Evolutionary conservation across 2,113 vertebrate species (phyloP).

Genomic region (human): GRCh38 chr11:33583501-33584000

Average conservation of each 20-base stretch:
- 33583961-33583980: neutral
- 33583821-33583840: neutral
- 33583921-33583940: neutral
- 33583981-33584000: neutral
- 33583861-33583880: neutral
- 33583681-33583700: neutral
- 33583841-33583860: neutral
- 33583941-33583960: neutral
- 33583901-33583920: neutral
- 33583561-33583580: neutral
- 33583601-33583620: neutral
- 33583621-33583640: neutral
- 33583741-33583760: neutral
- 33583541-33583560: neutral
- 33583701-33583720: neutral
- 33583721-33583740: neutral
- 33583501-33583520: conserved; percentile 78
- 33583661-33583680: neutral
- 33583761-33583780: conserved; percentile 13
- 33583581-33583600: neutral
- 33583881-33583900: neutral
- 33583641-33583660: neutral
- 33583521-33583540: fast-evolving
- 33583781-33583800: neutral
- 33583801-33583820: neutral